Evolutionary conservation across 2,113 vertebrate genomes (phyloP).

Genomic region (Prinia subflava): DNA sequence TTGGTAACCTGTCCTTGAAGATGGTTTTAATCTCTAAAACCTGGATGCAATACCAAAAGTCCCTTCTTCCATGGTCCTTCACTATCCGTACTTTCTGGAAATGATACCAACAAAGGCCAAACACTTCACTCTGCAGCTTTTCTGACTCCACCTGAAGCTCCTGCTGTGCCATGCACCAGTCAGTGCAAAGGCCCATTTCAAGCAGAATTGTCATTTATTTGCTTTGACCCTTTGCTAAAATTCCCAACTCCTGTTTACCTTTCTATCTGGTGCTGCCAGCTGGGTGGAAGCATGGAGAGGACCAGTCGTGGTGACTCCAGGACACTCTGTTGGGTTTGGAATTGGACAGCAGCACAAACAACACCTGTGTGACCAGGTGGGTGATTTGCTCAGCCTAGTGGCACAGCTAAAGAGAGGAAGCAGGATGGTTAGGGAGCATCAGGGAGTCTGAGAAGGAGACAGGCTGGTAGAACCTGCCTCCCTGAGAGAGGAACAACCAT

Average conservation of each 20-base stretch:
- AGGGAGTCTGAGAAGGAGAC: neutral
- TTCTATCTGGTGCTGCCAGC: accelerated
- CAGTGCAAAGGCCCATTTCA: neutral
- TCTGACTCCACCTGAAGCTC: neutral
- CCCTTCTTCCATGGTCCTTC: neutral
- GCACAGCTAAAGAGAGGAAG: neutral
- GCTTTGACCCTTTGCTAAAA: neutral
- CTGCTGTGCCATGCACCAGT: neutral
- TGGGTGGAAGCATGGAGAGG: neutral
- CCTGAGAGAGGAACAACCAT: neutral
- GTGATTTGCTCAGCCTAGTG: neutral
- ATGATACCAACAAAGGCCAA: accelerated
- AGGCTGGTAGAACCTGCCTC: neutral
- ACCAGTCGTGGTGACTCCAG: neutral
- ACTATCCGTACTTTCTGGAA: neutral
- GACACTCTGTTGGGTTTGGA: neutral
- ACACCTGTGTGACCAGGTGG: neutral
- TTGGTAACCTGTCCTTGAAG: accelerated
- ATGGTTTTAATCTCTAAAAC: neutral
- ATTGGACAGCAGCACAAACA: neutral
- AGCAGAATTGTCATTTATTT: neutral
- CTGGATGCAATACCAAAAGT: neutral
- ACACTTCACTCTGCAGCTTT: neutral
- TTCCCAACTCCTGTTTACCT: neutral
- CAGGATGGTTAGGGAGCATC: neutral